These are phyloP conservation scores for Probosciger aterrimus DNA, from an alignment of 2,113 vertebrate genomes.

Conservation along the genomic window DNA sequence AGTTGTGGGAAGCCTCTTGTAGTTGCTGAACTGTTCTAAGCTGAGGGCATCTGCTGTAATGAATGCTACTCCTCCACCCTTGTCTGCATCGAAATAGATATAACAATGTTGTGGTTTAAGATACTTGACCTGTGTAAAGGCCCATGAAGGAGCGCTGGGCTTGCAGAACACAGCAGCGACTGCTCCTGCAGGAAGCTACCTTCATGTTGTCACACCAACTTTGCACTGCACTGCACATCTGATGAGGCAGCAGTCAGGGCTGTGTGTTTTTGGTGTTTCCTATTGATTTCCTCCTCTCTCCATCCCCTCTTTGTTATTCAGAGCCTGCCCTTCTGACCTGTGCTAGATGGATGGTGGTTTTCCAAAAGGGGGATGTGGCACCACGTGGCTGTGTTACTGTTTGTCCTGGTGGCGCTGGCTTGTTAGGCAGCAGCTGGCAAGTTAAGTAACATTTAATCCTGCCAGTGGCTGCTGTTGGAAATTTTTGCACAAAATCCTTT, in stretches of 20 bases:
- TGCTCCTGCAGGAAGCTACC: not conserved
- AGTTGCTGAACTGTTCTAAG: not conserved
- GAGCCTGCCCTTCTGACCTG: constrained; percentile 50
- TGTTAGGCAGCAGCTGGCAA: constrained; percentile 33
- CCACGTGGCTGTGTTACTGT: not conserved
- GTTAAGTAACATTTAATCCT: constrained; percentile 21
- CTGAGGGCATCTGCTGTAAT: not conserved
- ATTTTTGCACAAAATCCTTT: constrained; percentile 34
- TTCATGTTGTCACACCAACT: not conserved
- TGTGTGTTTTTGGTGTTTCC: constrained; percentile 39
- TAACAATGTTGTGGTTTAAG: not conserved
- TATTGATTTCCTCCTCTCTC: constrained; percentile 46
- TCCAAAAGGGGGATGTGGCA: constrained; percentile 26
- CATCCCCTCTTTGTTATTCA: constrained; percentile 57
- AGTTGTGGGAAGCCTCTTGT: not conserved
- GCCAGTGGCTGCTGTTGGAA: not conserved
- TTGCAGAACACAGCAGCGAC: not conserved
- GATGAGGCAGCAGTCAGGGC: constrained; percentile 7
- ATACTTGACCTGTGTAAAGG: not conserved
- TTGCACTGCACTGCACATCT: not conserved
- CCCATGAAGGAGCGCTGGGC: not conserved
- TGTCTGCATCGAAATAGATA: not conserved
- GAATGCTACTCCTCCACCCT: not conserved
- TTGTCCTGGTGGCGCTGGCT: not conserved
- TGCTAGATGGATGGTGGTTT: constrained; percentile 34